A percentile compares a stretch with the other conserved stretches of the same genome.
Conservation (phyloP, 1,140 invertebrate species). For the Thereuonema tuberculata region DNA sequence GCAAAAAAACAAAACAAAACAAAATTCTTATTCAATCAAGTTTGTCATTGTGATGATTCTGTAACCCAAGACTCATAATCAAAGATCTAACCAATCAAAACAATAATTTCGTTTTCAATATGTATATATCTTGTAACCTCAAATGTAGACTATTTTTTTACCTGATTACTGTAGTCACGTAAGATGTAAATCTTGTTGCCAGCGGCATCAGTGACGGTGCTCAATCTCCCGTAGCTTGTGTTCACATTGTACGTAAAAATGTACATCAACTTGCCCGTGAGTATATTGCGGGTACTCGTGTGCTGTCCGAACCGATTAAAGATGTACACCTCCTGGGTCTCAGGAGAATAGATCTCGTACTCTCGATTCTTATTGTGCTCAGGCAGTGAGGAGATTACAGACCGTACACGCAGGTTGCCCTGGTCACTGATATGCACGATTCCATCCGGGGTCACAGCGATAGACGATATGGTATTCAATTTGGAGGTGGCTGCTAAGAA, state of each 20-base stretch:
- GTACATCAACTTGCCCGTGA: conserved; percentile 81
- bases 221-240: conserved; percentile 87
- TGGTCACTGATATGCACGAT: conserved; percentile 89
- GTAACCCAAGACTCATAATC: too few species aligned
- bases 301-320: conserved; percentile 95
- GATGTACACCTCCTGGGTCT: conserved; percentile 88
- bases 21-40: too few species aligned
- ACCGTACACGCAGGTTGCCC: conserved; percentile 75
- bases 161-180: conserved; percentile 51
- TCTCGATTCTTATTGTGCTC: conserved; percentile 64
- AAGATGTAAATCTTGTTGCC: conserved; percentile 81
- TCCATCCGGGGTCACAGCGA: conserved; percentile 85
- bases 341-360: conserved; percentile 89
- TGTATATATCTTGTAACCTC: too few species aligned
- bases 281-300: conserved; percentile 75
- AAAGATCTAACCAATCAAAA: too few species aligned
- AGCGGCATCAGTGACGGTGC: conserved; percentile 79
- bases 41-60: too few species aligned
- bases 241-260: conserved; percentile 91
- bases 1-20: too few species aligned
- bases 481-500: conserved; percentile 79
- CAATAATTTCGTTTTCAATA: too few species aligned
- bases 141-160: too few species aligned
- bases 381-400: conserved; percentile 79
- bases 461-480: conserved; percentile 84